Percentiles rank a stretch among this genome's conserved stretches.
phyloP scores from a whole-genome alignment of 2,113 vertebrate species.

The Nothoprocta perdicaria region DNA sequence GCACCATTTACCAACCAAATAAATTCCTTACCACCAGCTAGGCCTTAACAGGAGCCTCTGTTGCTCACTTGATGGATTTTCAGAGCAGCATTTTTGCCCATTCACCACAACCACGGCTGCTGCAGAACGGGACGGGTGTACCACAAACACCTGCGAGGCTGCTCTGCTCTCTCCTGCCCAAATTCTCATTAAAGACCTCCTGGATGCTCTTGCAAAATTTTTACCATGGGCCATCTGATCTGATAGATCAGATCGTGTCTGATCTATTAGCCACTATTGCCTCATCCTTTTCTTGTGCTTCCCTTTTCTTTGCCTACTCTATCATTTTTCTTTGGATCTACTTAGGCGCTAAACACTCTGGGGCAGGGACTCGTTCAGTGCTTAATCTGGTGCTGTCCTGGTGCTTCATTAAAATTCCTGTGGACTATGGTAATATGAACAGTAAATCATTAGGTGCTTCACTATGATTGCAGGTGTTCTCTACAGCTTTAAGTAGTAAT shows the following conservation, averaged over 20 bases:
- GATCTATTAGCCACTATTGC: not conserved
- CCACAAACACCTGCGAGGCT: not conserved
- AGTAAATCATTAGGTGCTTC: conserved; percentile 5
- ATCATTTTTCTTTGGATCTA: not conserved
- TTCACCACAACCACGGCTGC: not conserved
- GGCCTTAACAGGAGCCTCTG: not conserved
- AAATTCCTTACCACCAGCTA: not conserved
- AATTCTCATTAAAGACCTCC: not conserved
- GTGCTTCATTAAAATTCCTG: conserved; percentile 4
- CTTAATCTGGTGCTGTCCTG: not conserved
- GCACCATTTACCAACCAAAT: not conserved
- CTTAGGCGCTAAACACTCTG: not conserved
- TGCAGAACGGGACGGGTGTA: not conserved
- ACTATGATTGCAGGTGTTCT: not conserved
- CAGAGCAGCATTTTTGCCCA: not conserved
- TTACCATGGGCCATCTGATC: not conserved
- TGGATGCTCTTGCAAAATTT: conserved; percentile 4
- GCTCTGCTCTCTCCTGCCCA: not conserved
- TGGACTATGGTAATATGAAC: not conserved
- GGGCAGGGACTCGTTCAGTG: not conserved
- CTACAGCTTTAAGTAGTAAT: not conserved
- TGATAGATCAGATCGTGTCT: conserved; percentile 17
- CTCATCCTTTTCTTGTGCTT: not conserved
- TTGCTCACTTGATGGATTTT: not conserved
- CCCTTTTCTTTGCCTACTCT: not conserved